These are phyloP conservation scores for Syritta pipiens DNA, from an alignment of 2,888 invertebrate species.

Conservation along the genomic window DNA sequence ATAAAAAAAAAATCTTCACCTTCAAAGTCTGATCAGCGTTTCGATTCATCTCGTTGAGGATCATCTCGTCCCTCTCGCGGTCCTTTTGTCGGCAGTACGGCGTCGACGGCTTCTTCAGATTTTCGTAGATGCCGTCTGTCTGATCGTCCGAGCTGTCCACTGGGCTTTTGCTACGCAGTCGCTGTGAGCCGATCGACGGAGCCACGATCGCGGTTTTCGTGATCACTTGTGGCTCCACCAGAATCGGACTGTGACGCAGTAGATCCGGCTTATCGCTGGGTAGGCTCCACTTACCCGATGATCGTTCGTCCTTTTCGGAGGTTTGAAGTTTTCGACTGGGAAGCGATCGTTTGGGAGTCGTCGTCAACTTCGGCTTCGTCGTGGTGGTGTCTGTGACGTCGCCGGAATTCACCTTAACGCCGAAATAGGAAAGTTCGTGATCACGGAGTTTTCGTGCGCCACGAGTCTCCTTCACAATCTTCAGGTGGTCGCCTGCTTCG, in stretches of 20 bases:
- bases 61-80: conserved; percentile 78
- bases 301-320: conserved; percentile 19
- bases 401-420: conserved; percentile 74
- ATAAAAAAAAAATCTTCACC: conserved; percentile 70
- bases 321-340: conserved; percentile 58
- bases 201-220: conserved; percentile 50
- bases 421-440: conserved; percentile 83
- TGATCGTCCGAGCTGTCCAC: conserved; percentile 42
- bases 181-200: conserved; percentile 49
- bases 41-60: conserved; percentile 82
- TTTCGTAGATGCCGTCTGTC: conserved; percentile 59
- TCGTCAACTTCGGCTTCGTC: conserved; percentile 42
- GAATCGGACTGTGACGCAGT: conserved; percentile 76
- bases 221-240: conserved; percentile 70
- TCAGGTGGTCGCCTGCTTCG: conserved; percentile 72
- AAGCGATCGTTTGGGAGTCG: conserved; percentile 55
- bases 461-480: conserved; percentile 77
- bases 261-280: conserved; percentile 78
- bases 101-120: conserved; percentile 54
- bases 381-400: conserved; percentile 36
- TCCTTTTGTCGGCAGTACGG: conserved; percentile 76
- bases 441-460: conserved; percentile 81
- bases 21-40: conserved; percentile 82
- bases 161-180: conserved; percentile 47
- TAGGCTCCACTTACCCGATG: conserved; percentile 75